These are phyloP conservation scores for Andrena cerasifolii DNA, from an alignment of 1,140 invertebrate species.

Conservation along the genomic window DNA sequence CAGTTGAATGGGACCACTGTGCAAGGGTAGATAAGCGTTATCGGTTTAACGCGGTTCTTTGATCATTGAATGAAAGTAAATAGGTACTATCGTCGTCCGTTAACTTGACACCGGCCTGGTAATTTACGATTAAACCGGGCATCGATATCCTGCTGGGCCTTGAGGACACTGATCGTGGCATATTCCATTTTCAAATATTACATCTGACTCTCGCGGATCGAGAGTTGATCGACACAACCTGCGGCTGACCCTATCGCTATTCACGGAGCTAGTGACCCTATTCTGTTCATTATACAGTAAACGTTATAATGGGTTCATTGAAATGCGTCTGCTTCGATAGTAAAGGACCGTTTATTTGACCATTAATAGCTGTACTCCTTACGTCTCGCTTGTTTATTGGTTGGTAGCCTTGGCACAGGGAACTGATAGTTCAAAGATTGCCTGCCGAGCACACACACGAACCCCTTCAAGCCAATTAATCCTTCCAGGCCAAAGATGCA, in stretches of 20 bases:
- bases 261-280: neutral
- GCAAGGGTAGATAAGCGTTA: conserved; percentile 58
- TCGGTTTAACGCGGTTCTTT: conserved; percentile 63
- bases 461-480: neutral
- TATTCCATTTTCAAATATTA: neutral
- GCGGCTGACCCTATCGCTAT: neutral
- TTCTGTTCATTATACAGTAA: neutral
- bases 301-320: too few species aligned
- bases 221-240: neutral
- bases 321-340: too few species aligned
- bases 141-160: neutral
- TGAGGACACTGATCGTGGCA: neutral
- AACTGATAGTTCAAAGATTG: too few species aligned
- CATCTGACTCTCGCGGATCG: neutral
- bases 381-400: too few species aligned
- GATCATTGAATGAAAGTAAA: conserved; percentile 65
- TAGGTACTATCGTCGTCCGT: conserved; percentile 52
- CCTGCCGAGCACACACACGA: too few species aligned
- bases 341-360: too few species aligned
- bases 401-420: too few species aligned
- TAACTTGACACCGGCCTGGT: conserved; percentile 31
- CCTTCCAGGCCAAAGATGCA: neutral
- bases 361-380: too few species aligned
- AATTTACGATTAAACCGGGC: conserved; percentile 57
- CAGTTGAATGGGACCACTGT: conserved; percentile 58